These are phyloP conservation scores for Lysiphlebus fabarum DNA, from an alignment of 1,140 invertebrate species.

Conservation along the genomic window DNA sequence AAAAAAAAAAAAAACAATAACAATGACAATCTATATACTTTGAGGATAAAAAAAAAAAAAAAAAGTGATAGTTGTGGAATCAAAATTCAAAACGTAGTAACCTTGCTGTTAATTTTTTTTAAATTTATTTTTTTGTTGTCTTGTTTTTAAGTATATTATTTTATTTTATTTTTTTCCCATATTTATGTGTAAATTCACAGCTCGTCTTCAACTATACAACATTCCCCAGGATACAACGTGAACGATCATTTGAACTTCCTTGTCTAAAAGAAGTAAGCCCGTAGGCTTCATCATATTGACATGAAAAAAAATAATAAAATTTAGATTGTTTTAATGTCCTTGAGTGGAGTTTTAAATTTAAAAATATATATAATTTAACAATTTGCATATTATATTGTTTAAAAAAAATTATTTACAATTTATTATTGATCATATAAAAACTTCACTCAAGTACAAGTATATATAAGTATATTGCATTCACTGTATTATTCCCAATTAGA, in stretches of 20 bases:
- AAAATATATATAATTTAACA: too few relatives aligned
- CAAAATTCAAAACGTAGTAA: neutral
- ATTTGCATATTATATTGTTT: neutral
- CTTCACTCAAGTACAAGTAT: too few relatives aligned
- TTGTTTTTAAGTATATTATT: slow-evolving; percentile 10
- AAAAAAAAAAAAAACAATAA: slow-evolving; percentile 1
- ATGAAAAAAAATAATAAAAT: slow-evolving; percentile 4
- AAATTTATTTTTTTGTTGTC: slow-evolving; percentile 20
- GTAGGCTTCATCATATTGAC: slow-evolving; percentile 6
- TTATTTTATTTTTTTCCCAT: slow-evolving; percentile 15
- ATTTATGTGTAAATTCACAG: slow-evolving; percentile 47
- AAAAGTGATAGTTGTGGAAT: slow-evolving; percentile 11
- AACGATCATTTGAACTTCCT: slow-evolving; percentile 70
- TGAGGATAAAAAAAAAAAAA: too few relatives aligned
- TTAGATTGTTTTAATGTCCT: too few relatives aligned
- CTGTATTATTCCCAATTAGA: too few relatives aligned
- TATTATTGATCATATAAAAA: too few relatives aligned
- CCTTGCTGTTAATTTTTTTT: slow-evolving; percentile 3
- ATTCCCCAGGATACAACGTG: slow-evolving; percentile 67
- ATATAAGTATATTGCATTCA: too few relatives aligned
- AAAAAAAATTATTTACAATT: too few relatives aligned
- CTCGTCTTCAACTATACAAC: slow-evolving; percentile 66
- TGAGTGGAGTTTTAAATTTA: too few relatives aligned
- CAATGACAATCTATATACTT: neutral
- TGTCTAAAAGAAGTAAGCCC: slow-evolving; percentile 63